Percentiles rank a stretch among this genome's conserved stretches.
phyloP scores from a whole-genome alignment of 2,888 invertebrate genomes.

The Meliscaeva auricollis region DNA sequence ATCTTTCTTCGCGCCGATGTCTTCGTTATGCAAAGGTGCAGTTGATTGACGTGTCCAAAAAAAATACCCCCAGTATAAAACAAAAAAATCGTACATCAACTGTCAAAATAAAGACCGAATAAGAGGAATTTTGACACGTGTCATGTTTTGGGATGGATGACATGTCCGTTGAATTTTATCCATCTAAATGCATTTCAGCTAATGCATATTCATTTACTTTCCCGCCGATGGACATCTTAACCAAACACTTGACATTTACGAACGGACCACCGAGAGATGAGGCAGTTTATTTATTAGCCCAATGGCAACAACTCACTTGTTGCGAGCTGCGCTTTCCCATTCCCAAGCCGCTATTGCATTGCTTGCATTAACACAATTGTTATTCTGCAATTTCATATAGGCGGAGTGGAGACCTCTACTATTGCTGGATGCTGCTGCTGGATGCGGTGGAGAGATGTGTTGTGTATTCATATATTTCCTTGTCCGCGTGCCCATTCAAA shows the following conservation, averaged over 20 bases:
- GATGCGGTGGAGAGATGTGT: slow-evolving; percentile 1
- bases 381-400: slow-evolving; percentile 55
- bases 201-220: slow-evolving; percentile 69
- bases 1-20: slow-evolving; percentile 40
- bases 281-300: slow-evolving; percentile 52
- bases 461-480: slow-evolving; percentile 68
- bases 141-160: slow-evolving; percentile 58
- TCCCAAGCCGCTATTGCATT: slow-evolving; percentile 18
- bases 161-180: slow-evolving; percentile 37
- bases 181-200: slow-evolving; percentile 38
- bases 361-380: slow-evolving; percentile 39
- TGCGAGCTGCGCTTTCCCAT: neutral
- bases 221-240: slow-evolving; percentile 62
- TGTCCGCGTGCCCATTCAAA: slow-evolving; percentile 63
- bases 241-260: slow-evolving; percentile 70
- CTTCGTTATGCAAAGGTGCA: slow-evolving; percentile 68
- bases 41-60: slow-evolving; percentile 69
- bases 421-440: neutral
- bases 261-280: slow-evolving; percentile 61
- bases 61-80: slow-evolving; percentile 36
- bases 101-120: slow-evolving; percentile 48
- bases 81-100: slow-evolving; percentile 23
- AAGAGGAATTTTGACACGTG: slow-evolving; percentile 67
- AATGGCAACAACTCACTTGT: slow-evolving; percentile 25
- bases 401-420: slow-evolving; percentile 30